Conservation (phyloP, 2,888 invertebrate species). For the Euspilapteryx auroguttella region DNA sequence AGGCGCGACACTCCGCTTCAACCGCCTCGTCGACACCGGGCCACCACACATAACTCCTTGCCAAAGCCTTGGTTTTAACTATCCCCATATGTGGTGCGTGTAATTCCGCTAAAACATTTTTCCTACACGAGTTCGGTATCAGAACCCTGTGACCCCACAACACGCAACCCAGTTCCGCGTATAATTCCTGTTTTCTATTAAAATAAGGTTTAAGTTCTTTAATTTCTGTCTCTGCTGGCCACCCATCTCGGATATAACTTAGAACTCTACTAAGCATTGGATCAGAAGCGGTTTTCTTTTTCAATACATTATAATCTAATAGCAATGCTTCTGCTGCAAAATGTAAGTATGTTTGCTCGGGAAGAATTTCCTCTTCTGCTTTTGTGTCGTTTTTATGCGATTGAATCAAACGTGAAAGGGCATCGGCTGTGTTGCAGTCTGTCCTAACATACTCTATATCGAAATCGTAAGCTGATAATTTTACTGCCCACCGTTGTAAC, state of each 20-base stretch:
- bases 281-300: slow-evolving; percentile 1
- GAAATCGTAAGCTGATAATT: too few species aligned
- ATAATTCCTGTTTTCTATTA: slow-evolving; percentile 1
- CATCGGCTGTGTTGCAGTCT: too few species aligned
- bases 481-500: slow-evolving; percentile 9
- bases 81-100: slow-evolving; percentile 10
- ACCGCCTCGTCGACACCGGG: too few species aligned
- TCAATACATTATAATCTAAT: slow-evolving; percentile 3
- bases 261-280: slow-evolving; percentile 3
- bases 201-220: slow-evolving; percentile 1
- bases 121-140: slow-evolving; percentile 6
- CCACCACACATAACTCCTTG: too few species aligned
- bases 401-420: neutral
- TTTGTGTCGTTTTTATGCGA: too few species aligned
- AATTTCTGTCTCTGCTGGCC: slow-evolving; percentile 2
- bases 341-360: slow-evolving; percentile 5
- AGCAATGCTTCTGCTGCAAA: slow-evolving; percentile 4
- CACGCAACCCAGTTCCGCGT: slow-evolving; percentile 6
- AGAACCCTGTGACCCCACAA: slow-evolving; percentile 10
- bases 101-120: slow-evolving; percentile 1
- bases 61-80: slow-evolving; percentile 10
- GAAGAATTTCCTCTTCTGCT: too few species aligned
- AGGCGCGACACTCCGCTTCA: too few species aligned
- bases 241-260: slow-evolving; percentile 1
- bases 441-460: slow-evolving; percentile 8